Evolutionary conservation across 2,888 invertebrate genomes (phyloP).

Genomic region (Coelogynopora nodosa): DNA sequence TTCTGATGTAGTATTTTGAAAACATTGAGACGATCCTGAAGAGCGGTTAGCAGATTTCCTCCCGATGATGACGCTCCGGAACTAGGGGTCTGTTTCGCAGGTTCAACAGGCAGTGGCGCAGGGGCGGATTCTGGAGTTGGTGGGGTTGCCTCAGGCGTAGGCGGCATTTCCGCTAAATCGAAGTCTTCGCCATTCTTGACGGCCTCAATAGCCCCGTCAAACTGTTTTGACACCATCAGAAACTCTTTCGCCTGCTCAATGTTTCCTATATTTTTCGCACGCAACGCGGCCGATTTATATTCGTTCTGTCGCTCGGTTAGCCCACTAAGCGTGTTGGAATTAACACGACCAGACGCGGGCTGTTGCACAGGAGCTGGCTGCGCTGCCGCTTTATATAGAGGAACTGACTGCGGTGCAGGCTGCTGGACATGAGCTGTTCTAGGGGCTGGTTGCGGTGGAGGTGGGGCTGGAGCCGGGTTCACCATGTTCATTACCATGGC

Average conservation of each 20-base stretch:
- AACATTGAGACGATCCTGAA: constrained; percentile 68
- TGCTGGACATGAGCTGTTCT: too few species aligned
- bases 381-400: neutral
- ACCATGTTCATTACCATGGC: neutral
- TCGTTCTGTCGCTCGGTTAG: constrained; percentile 32
- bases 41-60: constrained; percentile 5
- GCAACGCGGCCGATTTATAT: constrained; percentile 40
- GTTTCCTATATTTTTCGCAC: constrained; percentile 29
- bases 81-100: neutral
- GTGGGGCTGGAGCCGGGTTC: neutral
- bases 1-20: constrained; percentile 71
- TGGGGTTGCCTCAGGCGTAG: constrained; percentile 67
- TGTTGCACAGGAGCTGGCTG: neutral
- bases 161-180: constrained; percentile 76
- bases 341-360: neutral
- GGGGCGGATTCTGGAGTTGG: neutral
- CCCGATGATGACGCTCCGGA: neutral
- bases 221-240: constrained; percentile 66
- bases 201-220: constrained; percentile 77
- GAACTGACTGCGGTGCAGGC: neutral
- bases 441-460: neutral
- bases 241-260: constrained; percentile 41
- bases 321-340: neutral
- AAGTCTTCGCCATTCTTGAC: constrained; percentile 74
- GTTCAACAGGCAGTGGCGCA: neutral